These are phyloP conservation scores for Lepus timidus DNA, from an alignment of 2,113 vertebrate species.

Conservation along the genomic window DNA sequence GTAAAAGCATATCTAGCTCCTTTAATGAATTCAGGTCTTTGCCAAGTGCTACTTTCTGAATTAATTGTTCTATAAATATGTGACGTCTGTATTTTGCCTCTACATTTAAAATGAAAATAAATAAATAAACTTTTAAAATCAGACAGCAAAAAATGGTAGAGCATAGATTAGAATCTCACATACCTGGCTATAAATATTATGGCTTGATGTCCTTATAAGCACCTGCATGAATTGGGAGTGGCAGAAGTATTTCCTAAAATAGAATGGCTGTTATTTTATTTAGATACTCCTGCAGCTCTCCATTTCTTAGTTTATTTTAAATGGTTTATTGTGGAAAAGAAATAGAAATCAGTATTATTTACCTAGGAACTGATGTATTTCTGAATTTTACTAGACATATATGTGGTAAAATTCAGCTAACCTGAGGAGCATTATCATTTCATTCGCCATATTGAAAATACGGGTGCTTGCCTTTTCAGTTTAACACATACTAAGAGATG, in stretches of 20 bases:
- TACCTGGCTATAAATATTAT: background rate
- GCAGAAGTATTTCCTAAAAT: background rate
- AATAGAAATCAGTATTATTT: background rate
- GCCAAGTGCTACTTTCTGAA: background rate
- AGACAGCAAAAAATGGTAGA: background rate
- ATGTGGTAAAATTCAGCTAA: slow-evolving; percentile 1
- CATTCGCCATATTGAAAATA: background rate
- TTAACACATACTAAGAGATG: slow-evolving; percentile 18
- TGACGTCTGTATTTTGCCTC: background rate
- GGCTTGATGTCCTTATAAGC: background rate
- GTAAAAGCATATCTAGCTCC: background rate
- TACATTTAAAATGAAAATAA: background rate
- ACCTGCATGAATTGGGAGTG: background rate
- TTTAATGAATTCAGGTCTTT: background rate
- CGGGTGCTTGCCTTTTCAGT: background rate
- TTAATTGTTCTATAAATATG: background rate
- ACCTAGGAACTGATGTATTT: background rate
- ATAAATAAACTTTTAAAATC: background rate
- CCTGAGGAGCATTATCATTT: background rate
- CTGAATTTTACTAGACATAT: background rate
- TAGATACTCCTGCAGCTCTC: background rate
- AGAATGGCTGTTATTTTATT: background rate
- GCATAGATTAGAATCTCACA: background rate
- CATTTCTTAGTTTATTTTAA: background rate
- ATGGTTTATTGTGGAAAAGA: background rate